Base-by-base conservation (phyloP, 2,797 vertebrate genomes). In the Neopelma chrysocephalum region DNA sequence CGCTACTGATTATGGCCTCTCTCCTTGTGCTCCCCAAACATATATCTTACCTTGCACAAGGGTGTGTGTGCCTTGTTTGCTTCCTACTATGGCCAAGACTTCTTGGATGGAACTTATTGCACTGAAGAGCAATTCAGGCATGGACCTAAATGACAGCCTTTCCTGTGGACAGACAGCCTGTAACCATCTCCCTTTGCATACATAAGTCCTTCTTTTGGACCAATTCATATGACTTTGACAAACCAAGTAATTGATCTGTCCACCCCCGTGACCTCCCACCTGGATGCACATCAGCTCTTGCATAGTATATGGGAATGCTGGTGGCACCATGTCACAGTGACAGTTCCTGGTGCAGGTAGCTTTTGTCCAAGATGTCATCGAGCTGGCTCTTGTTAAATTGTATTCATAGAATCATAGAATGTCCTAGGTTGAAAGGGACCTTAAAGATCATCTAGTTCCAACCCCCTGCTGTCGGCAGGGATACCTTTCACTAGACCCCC, bases 241-340 rank as follows among this genome's bases (percentile, higher is more conserved):
- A 79, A 76, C 42, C 31, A 60, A 70, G 34, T 1, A 15, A 87
- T 31, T 54, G 64, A 61, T 70, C 76, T 80, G 62, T 47, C 69
- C 26, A 51, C 48, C 21, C 42, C 70, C 61, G 15, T 72, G 79
- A 48, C 51, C 51, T 65, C 18, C 47, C 38, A 56, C 22, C 0
- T 0, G 29, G 22, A 16, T 82, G 42, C 36, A n/a, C 0, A 1
- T 71, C 47, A 22, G 1, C 0, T 60, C 36, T 89, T 22, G 36
- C 58, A 16, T 1, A 43, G 47, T 1, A 0, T 29, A 5, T 3
- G 38, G 56, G 40, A 80, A 32, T 56, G 51, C 40, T 64, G 58
- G 11, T 20, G 40, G 20, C 2, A 7, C 47, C 3, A 4, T 14
- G 26, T 73, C 69, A 50, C 58, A 47, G 10, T 53, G 87, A 66